Base-by-base conservation (phyloP, 2,888 invertebrate genomes). In the Alcis repandata region DNA sequence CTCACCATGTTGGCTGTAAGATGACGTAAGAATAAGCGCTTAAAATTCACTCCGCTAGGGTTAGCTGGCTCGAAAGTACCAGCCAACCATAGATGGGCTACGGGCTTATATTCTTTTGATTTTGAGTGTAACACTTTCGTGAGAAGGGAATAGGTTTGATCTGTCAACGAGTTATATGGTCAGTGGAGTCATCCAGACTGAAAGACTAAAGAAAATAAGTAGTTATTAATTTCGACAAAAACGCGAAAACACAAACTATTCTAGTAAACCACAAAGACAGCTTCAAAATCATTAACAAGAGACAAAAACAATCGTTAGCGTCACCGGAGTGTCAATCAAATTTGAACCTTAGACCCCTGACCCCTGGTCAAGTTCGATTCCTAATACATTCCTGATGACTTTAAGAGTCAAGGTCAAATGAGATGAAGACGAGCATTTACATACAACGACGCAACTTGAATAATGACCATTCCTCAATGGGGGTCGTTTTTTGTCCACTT, bases 281-380 rank as follows among this genome's bases (percentile, higher is more conserved):
- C 2, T 46, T 60, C 68, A 61, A 41, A 51, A 40, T 46, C 17
- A 36, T 57, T 49, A 72, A 69, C 54, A 32, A 33, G 33, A 56
- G 45, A 77, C 75, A 72, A 84, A 83, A 86, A 83, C 73, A 75
- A 68, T 79, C 76, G 73, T 78, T 78, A 79, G 64, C 79, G 77
- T 79, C 81, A 77, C 70, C 46, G 62, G 72, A 68, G 77, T 83
- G 90, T 89, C 91, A 89, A 85, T 90, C 90, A 91, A 77, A 67
- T 15, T 43, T 78, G 83, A 87, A 87, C 64, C 64, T 45, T 32
- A 82, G 73, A 79, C 83, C 84, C 81, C 74, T 79, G 81, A 82
- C 85, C 85, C 81, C 66, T 91, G 92, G 92, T 93, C 92, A 92
- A 92, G 90, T 91, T 88, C 89, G 87, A 80, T 79, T 82, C 86